Evolutionary conservation across 2,113 vertebrate species (phyloP), one percentile per base, ranked within the genome.

Genomic region (Thymallus thymallus): DNA sequence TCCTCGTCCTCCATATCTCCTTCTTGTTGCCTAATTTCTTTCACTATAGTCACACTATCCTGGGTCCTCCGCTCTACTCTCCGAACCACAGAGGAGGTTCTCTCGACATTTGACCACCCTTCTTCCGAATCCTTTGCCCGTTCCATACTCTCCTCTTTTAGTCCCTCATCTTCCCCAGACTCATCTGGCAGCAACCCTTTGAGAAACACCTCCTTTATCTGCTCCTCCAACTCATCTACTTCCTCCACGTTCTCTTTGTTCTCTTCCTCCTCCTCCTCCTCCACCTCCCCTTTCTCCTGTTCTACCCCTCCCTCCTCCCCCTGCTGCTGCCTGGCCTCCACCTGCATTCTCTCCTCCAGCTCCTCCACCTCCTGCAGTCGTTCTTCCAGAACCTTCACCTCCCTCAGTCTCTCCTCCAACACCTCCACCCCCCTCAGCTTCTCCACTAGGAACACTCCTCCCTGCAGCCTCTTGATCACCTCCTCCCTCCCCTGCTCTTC

Each of bases 161-260:
- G 20, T 81, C 75, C 72, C 75, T 71, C 29, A 74, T 62, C 13
- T 82, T 63, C 0, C 77, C 76, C 61, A 78, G 75, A 80, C 14
- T 41, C 67, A 3, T 69, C 41, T 23, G 41, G 41, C 23, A 87
- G 30, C 70, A 91, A 68, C 20, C 62, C 87, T 67, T 88, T 87
- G 0, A 90, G 78, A 86, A 90, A 91, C 79, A 89, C 84, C 29
- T 29, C 3, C 65, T 87, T 91, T 69, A 91, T 89, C 58, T 90
- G 48, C 3, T 89, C 85, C 60, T 87, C 88, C 61, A 89, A 58
- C 58, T 88, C 90, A 63, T 91, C 84, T 67, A 74, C 75, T 18
- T 76, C 80, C 1, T 72, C 81, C 4, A 63, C 24, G 6, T 20
- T 58, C 32, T 74, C 76, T 20, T 80, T n/a, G n/a, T n/a, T n/a